Evolutionary conservation across 1,140 invertebrate species (phyloP), one percentile per base, ranked within the genome.

Genomic region (Listronotus bonariensis): DNA sequence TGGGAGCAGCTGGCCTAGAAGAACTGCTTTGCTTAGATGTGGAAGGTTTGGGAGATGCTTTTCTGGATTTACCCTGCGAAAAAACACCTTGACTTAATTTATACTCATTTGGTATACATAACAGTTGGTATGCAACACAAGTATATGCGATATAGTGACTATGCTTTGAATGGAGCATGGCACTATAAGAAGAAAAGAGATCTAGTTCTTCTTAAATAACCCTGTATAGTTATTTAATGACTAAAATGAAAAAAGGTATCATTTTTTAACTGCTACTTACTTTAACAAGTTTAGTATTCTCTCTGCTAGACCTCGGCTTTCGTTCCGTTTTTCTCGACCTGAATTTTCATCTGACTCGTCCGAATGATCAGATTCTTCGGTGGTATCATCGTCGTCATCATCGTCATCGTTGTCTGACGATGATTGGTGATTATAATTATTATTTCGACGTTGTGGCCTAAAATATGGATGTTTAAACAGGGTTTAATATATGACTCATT

Each of bases 381-480:
- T 46, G 15, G 45, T 32, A 8, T 42, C 17, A 31, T 68, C 67
- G 17, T 67, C 65, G 15, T 63, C 60, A 17, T 65, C 53, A 51
- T 60, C 57, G 0, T 67, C 67, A 3, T 65, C 67, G 56, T 61
- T 61, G 42, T 64, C 67, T n/a, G 54, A 53, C 12, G 59, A 62
- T 42, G 59, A 45, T 31, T 63, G 32, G 14, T 38, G 40, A n/a
- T 1, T 5, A 32, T 9, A 12, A n/a, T 49, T n/a, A 49, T 48
- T 53, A 3, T 57, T 62, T 6, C 42, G 43, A 14, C 62, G 41
- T 36, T 18, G 41, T 18, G 26, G 12, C n/a, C 59, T 58, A 18
- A 4, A 38, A 18, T 49, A 18, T 49, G 18, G 10, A 17, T n/a
- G 15, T 10, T n/a, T n/a, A 12, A 45, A 15, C 9, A 12, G 15